These are phyloP conservation scores for Mergus octosetaceus DNA, from an alignment of 2,797 vertebrate genomes.

Conservation along the genomic window DNA sequence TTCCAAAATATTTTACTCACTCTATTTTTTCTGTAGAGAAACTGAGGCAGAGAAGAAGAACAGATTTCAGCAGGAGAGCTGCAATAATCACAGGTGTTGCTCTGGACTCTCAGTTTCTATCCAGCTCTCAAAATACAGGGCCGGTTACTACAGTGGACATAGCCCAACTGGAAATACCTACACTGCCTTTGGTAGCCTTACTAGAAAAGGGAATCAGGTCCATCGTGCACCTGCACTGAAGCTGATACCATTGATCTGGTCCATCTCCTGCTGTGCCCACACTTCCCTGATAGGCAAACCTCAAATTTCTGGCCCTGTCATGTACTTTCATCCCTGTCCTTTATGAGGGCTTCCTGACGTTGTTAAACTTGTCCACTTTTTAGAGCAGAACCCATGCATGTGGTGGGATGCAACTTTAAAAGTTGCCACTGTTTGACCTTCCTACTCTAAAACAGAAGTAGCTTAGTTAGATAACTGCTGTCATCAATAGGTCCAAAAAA, in stretches of 20 bases:
- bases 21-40: not conserved
- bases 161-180: not conserved
- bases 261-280: not conserved
- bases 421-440: not conserved
- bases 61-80: not conserved
- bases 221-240: not conserved
- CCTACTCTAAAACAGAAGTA: not conserved
- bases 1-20: not conserved
- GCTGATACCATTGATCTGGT: not conserved
- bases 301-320: not conserved
- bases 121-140: not conserved
- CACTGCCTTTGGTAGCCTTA: not conserved
- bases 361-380: not conserved
- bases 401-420: not conserved
- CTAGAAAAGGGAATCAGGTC: not conserved
- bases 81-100: not conserved
- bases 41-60: not conserved
- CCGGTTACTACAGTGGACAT: not conserved
- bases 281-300: not conserved
- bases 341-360: not conserved
- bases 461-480: not conserved
- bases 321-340: rapidly evolving
- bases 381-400: not conserved
- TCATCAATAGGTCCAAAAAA: not conserved
- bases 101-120: not conserved